Conservation (phyloP, 2,797 vertebrate genomes). For the Sorex maritimensis region DNA sequence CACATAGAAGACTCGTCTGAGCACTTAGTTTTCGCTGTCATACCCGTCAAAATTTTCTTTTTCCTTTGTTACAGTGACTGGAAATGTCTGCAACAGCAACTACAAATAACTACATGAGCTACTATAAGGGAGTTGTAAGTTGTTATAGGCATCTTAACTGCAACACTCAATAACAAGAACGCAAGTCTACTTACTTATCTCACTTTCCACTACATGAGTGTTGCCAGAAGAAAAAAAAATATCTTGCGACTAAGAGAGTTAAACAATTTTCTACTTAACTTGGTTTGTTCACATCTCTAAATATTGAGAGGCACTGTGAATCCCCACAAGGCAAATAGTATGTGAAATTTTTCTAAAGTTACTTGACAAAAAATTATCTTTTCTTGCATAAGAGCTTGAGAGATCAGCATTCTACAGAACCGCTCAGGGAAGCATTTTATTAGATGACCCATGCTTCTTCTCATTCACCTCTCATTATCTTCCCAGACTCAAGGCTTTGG, state of each 20-base stretch:
- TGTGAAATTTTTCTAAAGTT: conserved; percentile 19
- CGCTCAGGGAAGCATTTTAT: not conserved
- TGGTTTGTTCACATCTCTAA: not conserved
- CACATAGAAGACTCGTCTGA: not conserved
- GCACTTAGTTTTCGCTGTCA: conserved; percentile 28
- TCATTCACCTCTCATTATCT: not conserved
- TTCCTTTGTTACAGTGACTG: not conserved
- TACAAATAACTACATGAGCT: conserved; percentile 3
- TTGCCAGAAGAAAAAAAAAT: conserved; percentile 43
- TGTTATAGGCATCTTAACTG: not conserved
- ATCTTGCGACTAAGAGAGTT: conserved; percentile 21
- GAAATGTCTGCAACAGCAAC: not conserved
- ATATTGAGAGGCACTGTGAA: not conserved
- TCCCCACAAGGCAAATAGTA: not conserved
- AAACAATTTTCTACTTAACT: conserved; percentile 6
- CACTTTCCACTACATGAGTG: not conserved
- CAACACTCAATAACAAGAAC: not conserved
- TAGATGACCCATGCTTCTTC: not conserved
- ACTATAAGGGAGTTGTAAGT: not conserved
- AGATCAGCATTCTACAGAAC: not conserved
- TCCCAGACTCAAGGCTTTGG: not conserved
- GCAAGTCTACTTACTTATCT: not conserved
- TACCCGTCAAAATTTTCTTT: not conserved
- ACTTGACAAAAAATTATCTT: conserved; percentile 20
- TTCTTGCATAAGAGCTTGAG: not conserved